These are phyloP conservation scores for Hypanus sabinus DNA, from an alignment of 2,113 vertebrate genomes.

Conservation along the genomic window DNA sequence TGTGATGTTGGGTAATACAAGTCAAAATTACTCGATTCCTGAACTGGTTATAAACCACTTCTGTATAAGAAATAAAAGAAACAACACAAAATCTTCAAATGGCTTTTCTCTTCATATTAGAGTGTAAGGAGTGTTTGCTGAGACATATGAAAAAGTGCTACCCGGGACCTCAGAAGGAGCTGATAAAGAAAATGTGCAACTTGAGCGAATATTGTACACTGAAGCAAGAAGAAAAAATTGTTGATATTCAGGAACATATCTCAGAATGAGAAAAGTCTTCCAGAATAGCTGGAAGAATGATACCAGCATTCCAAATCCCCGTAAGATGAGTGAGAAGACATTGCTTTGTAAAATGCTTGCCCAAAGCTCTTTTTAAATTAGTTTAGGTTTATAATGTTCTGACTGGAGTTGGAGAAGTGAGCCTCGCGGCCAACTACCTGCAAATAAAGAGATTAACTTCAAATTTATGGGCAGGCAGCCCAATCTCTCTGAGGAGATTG, in stretches of 20 bases:
- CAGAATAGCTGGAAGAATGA: neutral
- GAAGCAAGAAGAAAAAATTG: neutral
- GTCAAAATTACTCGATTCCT: neutral
- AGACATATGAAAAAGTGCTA: neutral
- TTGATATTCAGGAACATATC: neutral
- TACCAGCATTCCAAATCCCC: neutral
- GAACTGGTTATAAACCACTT: neutral
- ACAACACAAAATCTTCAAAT: neutral
- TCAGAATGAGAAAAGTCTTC: neutral
- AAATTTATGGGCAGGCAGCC: neutral
- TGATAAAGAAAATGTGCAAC: neutral
- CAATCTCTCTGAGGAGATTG: neutral
- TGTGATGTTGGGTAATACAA: neutral
- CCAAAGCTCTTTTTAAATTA: slow-evolving; percentile 20
- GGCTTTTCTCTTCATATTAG: neutral
- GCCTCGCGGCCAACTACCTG: neutral
- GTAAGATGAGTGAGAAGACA: neutral
- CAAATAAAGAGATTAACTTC: slow-evolving; percentile 5
- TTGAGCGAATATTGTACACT: neutral
- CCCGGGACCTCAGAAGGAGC: neutral
- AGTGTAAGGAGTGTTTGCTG: neutral
- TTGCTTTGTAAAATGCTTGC: slow-evolving; percentile 23
- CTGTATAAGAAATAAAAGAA: neutral
- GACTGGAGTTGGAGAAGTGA: slow-evolving; percentile 6
- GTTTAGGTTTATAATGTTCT: slow-evolving; percentile 18